Evolutionary conservation across 1,140 invertebrate genomes (phyloP), one percentile per base, ranked within the genome.

Genomic region (Hycleus phaleratus): DNA sequence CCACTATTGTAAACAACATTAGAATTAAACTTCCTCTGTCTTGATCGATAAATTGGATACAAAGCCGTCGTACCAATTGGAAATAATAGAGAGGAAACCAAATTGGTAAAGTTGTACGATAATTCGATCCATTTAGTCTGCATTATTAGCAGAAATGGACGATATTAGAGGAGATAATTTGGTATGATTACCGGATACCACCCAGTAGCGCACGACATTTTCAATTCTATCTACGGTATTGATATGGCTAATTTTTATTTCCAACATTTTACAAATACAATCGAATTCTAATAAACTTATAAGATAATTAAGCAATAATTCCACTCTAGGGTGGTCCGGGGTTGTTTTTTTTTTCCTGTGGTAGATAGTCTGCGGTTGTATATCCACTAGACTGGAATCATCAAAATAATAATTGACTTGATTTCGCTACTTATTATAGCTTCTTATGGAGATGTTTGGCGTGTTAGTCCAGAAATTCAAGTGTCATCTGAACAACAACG

Each of bases 191-290:
- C 12, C 25, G 24, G 44, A 60, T 63, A 32, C 62, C 62, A 63
- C 62, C 59, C 58, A 60, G 62, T 63, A 60, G 62, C 59, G 54
- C 62, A 63, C 62, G 62, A 63, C 59, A 57, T 56, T 54, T 60
- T 49, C 49, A 38, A 56, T 54, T 43, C 32, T 7, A 32, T 7
- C 3, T 32, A 32, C 7, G 7, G 32, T 32, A 32, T 32, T 32
- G 32, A 32, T 32, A 18, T 18, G 1, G 32, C 32, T 7, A 5
- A 32, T 32, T 32, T 32, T 32, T 32, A 4, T 32, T 32, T 32
- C 18, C 32, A 32, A 32, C 32, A 7, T 32, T 32, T 4, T 32
- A 5, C 32, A 32, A 32, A 48, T 25, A 25, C 4, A 26, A 48
- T 32, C 26, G 46, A 48, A 48, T 25, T 32, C 46, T 11, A 48